Evolutionary conservation across 1,140 invertebrate species (phyloP), one percentile per base, ranked within the genome.

Genomic region (Atta cephalotes): DNA sequence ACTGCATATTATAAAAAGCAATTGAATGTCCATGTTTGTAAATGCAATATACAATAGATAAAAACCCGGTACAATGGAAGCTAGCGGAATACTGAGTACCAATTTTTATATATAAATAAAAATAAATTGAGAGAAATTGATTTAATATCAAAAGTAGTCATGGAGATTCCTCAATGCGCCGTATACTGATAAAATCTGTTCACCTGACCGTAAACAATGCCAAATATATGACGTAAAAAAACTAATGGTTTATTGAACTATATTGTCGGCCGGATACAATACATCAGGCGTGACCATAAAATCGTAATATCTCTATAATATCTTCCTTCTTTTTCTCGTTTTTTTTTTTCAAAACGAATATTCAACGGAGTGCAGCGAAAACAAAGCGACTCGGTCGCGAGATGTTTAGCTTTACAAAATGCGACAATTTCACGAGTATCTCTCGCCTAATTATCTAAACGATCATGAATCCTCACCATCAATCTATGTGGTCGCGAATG

Each of bases 401-500:
- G 6, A 21, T 28, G 56, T 74, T 62, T 51, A 18, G 7, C 10
- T 62, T 74, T 28, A 71, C 35, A 71, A 84, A 76, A 87, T 49
- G 85, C 58, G 63, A 87, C 72, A 79, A 87, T 90, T 81, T 66
- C 25, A 76, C 62, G 35, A 63, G 65, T 86, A 86, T 77, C 76
- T 51, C 25, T 62, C 39, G 78, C 28, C 68, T 84, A 84, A 81
- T 89, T 90, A 90, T 91, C 82, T 87, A 86, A 88, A 91, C 87
- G 88, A 88, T 89, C 90, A 68, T 81, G 70, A 78, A 60, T 86
- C 88, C 28, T 25, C 63, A 72, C 31, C 84, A 90, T 90, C 87
- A 90, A 90, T 91, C 89, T 80, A 51, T 56, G 72, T 77, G 80
- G 85, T 85, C 77, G 87, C 90, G 80, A 89, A 92, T 87, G 71